A percentile compares a stretch with the other conserved stretches of the same genome.
These are phyloP conservation scores for Chymomyza amoena DNA, from an alignment of 2,888 invertebrate species.

Conservation along the genomic window DNA sequence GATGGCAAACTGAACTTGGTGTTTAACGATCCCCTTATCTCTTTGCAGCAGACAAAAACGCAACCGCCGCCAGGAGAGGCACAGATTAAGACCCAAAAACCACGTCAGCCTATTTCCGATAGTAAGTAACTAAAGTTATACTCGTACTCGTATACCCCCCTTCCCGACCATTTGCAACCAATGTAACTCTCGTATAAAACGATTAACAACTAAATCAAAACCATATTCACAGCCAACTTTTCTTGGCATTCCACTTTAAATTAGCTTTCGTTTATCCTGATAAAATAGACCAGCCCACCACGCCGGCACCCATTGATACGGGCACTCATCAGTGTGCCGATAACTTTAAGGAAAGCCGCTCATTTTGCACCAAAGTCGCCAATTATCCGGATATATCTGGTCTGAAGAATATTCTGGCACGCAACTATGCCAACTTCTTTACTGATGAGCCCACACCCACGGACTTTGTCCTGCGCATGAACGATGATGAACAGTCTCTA, in stretches of 20 bases:
- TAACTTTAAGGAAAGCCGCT: constrained; percentile 59
- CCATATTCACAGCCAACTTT: constrained; percentile 39
- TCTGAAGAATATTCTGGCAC: constrained; percentile 66
- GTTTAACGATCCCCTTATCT: constrained; percentile 74
- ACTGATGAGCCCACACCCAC: constrained; percentile 75
- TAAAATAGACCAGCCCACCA: constrained; percentile 25
- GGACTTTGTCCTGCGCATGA: constrained; percentile 80
- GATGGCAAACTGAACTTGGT: constrained; percentile 76
- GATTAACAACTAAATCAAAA: constrained; percentile 53
- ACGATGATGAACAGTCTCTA: constrained; percentile 77
- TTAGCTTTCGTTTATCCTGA: constrained; percentile 61
- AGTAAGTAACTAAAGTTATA: constrained; percentile 41
- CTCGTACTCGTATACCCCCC: background rate
- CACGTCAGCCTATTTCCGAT: constrained; percentile 37
- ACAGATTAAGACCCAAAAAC: constrained; percentile 6
- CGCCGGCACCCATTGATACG: constrained; percentile 17
- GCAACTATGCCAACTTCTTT: constrained; percentile 73
- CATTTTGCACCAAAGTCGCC: constrained; percentile 79
- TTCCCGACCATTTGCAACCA: too few species aligned
- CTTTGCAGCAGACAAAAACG: constrained; percentile 56
- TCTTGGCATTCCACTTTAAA: constrained; percentile 31
- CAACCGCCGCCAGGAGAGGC: constrained; percentile 5
- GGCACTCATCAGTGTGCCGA: constrained; percentile 50
- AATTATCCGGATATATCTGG: constrained; percentile 78
- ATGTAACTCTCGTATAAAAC: constrained; percentile 14